Conservation (phyloP, 2,888 invertebrate genomes). For the Aleiodes alternator region DNA sequence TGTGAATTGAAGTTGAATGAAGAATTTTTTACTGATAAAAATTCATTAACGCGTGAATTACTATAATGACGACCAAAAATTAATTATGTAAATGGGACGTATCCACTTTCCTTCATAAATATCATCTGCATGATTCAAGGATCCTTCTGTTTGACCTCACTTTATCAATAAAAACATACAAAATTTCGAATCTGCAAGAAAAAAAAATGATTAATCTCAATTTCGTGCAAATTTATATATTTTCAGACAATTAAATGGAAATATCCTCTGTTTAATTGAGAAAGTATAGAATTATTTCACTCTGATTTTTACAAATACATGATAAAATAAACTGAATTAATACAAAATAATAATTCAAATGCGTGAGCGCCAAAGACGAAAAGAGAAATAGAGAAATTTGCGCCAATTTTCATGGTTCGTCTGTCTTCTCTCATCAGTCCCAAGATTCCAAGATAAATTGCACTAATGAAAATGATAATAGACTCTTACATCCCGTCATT, state of each 20-base stretch:
- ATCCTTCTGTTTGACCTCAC: background rate
- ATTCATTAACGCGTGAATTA: no score
- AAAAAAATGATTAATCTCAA: no score
- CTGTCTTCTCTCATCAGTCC: slow-evolving; percentile 54
- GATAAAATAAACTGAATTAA: background rate
- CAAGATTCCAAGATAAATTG: slow-evolving; percentile 51
- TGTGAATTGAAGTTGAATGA: no score
- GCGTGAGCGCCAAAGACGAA: slow-evolving; percentile 34
- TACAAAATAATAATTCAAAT: slow-evolving; percentile 11
- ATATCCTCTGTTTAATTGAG: background rate
- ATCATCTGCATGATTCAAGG: background rate
- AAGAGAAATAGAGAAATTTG: slow-evolving; percentile 56
- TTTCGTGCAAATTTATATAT: no score
- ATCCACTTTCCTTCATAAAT: slow-evolving; percentile 22
- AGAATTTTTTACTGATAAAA: no score
- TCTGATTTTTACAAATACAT: background rate
- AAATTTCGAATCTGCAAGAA: no score
- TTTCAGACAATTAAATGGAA: no score
- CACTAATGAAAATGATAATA: slow-evolving; percentile 56
- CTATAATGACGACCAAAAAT: background rate
- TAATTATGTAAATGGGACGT: slow-evolving; percentile 13
- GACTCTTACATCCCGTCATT: slow-evolving; percentile 41
- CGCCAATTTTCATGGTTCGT: slow-evolving; percentile 59
- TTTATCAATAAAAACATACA: background rate
- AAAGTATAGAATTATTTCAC: slow-evolving; percentile 24